These are phyloP conservation scores for Siderastrea radians DNA, from an alignment of 92 coral and sea anemone genomes.

Conservation along the genomic window DNA sequence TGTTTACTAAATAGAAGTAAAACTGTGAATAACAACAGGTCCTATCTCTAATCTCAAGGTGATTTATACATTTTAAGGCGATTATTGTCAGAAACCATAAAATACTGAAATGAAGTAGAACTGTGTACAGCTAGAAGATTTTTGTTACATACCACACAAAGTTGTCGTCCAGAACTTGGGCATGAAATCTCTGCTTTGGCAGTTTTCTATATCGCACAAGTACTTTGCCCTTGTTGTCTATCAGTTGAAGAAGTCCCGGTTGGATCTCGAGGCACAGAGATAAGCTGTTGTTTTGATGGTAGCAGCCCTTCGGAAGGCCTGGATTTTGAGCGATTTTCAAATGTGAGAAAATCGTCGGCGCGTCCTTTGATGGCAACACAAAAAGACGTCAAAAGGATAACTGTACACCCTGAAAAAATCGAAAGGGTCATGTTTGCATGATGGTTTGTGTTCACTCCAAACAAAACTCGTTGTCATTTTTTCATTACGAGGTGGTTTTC, in stretches of 20 bases:
- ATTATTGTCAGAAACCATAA: background rate
- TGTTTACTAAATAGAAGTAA: background rate
- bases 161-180: constrained; percentile 20
- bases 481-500: background rate
- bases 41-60: background rate
- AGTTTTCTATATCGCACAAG: constrained; percentile 15
- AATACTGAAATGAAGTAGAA: background rate
- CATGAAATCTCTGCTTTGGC: background rate
- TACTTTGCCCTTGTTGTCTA: background rate
- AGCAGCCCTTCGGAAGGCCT: constrained; percentile 39
- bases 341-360: background rate
- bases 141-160: constrained; percentile 21
- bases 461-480: background rate
- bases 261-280: constrained; percentile 47
- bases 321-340: constrained; percentile 11
- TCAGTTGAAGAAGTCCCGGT: constrained; percentile 18
- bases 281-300: constrained; percentile 11
- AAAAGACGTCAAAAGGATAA: background rate
- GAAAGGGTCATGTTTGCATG: background rate
- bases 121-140: background rate
- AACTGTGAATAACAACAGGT: background rate
- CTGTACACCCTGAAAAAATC: too few species aligned
- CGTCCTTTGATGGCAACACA: background rate
- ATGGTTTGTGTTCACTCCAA: background rate
- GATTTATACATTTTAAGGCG: background rate